phyloP scores from a whole-genome alignment of 92 coral and sea anemone species.

The Bergia sp. region DNA sequence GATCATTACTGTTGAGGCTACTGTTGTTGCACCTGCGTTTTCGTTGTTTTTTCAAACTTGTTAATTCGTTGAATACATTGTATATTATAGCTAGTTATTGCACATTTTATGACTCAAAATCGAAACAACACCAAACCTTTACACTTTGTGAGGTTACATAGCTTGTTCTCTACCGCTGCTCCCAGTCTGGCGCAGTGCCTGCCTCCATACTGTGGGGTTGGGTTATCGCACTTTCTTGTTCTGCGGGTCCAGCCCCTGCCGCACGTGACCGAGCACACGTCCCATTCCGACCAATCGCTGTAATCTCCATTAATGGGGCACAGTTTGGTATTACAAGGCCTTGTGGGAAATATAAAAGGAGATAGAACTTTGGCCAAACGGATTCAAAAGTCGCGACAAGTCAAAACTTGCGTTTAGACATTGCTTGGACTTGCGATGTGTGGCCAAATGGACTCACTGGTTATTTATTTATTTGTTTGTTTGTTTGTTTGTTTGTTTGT shows the following conservation, averaged over 20 bases:
- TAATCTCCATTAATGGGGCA: conserved; percentile 64
- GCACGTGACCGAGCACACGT: conserved; percentile 58
- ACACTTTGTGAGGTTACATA: conserved; percentile 58
- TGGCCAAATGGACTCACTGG: no score
- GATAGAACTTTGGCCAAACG: background rate
- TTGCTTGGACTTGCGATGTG: no score
- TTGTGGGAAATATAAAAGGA: background rate
- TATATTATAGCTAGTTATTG: background rate
- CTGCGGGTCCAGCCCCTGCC: conserved; percentile 46
- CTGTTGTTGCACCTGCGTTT: background rate
- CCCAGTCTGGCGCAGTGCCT: conserved; percentile 63
- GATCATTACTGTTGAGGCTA: background rate
- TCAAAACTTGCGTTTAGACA: background rate
- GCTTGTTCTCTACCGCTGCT: conserved; percentile 32
- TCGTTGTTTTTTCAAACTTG: background rate
- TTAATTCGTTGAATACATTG: background rate
- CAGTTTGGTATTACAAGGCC: conserved; percentile 44
- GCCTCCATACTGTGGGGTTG: conserved; percentile 67
- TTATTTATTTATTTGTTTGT: no score
- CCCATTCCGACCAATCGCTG: conserved; percentile 51
- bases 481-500: no score
- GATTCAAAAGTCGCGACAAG: background rate
- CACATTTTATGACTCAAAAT: background rate
- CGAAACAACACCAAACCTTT: conserved; percentile 36
- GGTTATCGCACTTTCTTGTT: conserved; percentile 63